These are phyloP conservation scores for Theocolax elegans DNA, from an alignment of 1,140 invertebrate species.

Conservation along the genomic window DNA sequence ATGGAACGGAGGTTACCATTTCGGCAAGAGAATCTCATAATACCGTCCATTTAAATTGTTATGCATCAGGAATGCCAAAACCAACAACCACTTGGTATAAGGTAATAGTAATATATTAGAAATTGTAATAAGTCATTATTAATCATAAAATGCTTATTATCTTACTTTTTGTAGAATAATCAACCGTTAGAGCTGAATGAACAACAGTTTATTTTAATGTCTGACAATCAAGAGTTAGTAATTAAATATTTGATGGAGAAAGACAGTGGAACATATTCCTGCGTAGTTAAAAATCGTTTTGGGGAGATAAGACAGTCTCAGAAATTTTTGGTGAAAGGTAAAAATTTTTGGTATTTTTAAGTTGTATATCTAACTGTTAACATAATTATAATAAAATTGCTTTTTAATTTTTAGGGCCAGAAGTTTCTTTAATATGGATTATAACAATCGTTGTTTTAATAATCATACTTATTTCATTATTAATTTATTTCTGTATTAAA, in stretches of 20 bases:
- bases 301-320: conserved; percentile 51
- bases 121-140: conserved; percentile 7
- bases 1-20: conserved; percentile 44
- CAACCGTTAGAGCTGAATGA: conserved; percentile 44
- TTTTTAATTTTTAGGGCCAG: conserved; percentile 47
- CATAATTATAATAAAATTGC: background rate
- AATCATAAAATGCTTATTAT: background rate
- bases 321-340: conserved; percentile 64
- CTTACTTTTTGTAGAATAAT: conserved; percentile 49
- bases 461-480: conserved; percentile 59
- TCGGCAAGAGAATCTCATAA: conserved; percentile 45
- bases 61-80: conserved; percentile 54
- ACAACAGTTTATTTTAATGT: conserved; percentile 53
- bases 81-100: conserved; percentile 61
- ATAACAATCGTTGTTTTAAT: conserved; percentile 67
- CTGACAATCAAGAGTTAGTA: conserved; percentile 55
- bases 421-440: conserved; percentile 48
- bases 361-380: too few relatives aligned
- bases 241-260: conserved; percentile 59
- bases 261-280: conserved; percentile 62
- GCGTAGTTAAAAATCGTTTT: conserved; percentile 58
- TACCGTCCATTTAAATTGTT: conserved; percentile 51
- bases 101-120: conserved; percentile 45
- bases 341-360: conserved; percentile 10
- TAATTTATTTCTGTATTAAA: conserved; percentile 69